Evolutionary conservation across 2,797 vertebrate species (phyloP).

Genomic region (Myotis findleyi): DNA sequence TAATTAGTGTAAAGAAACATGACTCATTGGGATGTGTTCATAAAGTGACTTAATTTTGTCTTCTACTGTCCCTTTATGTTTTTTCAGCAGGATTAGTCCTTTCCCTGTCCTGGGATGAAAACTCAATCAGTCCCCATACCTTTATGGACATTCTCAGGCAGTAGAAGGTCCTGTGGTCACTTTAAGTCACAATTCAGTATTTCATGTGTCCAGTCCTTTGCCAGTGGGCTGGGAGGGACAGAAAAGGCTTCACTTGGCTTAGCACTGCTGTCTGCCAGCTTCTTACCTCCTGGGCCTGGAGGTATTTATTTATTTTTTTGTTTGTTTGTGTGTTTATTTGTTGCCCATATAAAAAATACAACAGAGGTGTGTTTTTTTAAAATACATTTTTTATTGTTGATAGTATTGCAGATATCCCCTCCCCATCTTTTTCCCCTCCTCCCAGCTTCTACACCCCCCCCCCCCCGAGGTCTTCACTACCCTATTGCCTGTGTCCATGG

Average conservation of each 20-base stretch:
- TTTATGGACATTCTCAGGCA: neutral
- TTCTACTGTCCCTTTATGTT: neutral
- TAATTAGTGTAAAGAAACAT: conserved; percentile 39
- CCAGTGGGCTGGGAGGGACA: neutral
- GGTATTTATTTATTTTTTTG: neutral
- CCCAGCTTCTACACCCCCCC: no score
- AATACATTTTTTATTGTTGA: no score
- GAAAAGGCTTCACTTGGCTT: neutral
- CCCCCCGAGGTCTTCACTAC: no score
- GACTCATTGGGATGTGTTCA: conserved; percentile 40
- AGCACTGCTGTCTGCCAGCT: neutral
- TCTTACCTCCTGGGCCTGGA: neutral
- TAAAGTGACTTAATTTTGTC: conserved; percentile 29
- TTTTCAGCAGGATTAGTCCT: neutral
- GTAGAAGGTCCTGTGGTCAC: conserved; percentile 4
- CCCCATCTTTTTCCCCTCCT: no score
- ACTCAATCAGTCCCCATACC: neutral
- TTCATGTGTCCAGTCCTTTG: neutral
- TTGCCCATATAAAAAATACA: no score
- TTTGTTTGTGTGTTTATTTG: no score
- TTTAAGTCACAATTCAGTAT: neutral
- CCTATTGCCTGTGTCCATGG: no score
- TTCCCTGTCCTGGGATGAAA: neutral
- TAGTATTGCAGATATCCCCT: no score
- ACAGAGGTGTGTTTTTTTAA: no score